Percentiles rank a stretch among this genome's conserved stretches.
phyloP scores from a whole-genome alignment of 2,113 vertebrate species.

The Galeopterus variegatus region DNA sequence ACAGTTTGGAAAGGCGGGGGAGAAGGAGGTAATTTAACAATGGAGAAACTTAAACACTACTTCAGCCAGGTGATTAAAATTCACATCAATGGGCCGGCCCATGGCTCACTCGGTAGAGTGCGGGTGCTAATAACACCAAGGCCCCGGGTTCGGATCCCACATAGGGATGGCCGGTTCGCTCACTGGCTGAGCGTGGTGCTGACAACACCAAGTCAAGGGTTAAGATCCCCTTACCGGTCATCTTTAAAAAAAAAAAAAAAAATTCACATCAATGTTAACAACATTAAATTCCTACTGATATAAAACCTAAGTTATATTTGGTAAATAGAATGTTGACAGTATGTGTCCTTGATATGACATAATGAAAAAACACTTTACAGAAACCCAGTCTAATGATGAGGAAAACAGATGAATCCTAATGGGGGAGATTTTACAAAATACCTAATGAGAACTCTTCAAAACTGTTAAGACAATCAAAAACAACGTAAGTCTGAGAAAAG shows the following conservation, averaged over 20 bases:
- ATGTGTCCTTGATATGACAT: neutral
- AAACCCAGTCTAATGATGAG: slow-evolving; percentile 44
- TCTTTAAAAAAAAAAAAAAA: too few species aligned
- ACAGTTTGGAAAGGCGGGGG: neutral
- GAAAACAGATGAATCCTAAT: slow-evolving; percentile 23
- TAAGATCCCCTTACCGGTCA: too few species aligned
- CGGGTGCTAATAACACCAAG: too few species aligned
- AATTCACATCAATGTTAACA: neutral
- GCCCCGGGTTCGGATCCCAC: too few species aligned
- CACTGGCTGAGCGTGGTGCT: too few species aligned
- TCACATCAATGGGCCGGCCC: neutral
- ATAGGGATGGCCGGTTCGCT: too few species aligned
- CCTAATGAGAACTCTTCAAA: neutral
- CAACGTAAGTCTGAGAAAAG: neutral
- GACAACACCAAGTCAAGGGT: too few species aligned
- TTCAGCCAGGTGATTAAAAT: neutral
- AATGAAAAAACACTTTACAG: slow-evolving; percentile 47
- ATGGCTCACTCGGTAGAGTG: too few species aligned
- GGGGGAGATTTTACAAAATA: slow-evolving; percentile 8
- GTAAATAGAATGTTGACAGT: neutral
- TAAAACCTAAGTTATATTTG: slow-evolving; percentile 37
- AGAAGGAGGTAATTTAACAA: neutral
- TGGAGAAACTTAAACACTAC: neutral
- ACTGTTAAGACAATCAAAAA: slow-evolving; percentile 30
- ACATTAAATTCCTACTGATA: neutral